Conservation (phyloP, 2,113 vertebrate genomes). For the Pseudorectes ferrugineus region DNA sequence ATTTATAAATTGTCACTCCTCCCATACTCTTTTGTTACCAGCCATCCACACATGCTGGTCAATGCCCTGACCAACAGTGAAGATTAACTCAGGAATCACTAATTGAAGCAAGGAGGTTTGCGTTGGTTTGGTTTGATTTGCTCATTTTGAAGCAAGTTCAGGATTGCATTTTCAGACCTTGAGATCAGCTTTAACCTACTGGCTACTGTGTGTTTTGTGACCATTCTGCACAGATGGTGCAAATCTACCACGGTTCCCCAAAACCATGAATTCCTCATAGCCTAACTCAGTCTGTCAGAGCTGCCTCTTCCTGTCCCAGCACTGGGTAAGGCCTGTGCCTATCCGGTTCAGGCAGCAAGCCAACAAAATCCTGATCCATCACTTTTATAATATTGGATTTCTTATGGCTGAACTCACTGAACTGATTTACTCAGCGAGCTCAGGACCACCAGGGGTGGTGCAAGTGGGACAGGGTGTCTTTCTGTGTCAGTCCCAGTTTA, state of each 20-base stretch:
- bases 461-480: not conserved
- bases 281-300: not conserved
- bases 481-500: not conserved
- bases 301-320: not conserved
- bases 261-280: accelerated
- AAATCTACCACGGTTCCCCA: accelerated
- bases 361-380: not conserved
- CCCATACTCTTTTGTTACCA: no score
- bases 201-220: not conserved
- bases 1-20: not conserved
- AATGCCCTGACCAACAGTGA: not conserved
- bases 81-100: not conserved
- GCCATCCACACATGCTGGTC: not conserved
- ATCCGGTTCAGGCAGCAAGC: not conserved
- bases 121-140: not conserved
- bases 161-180: not conserved
- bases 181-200: not conserved
- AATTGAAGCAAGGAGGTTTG: not conserved
- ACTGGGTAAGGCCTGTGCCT: accelerated
- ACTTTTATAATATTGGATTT: not conserved
- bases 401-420: not conserved
- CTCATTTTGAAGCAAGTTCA: not conserved
- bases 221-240: not conserved
- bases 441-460: not conserved
- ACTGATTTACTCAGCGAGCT: not conserved